Evolutionary conservation across 2,888 invertebrate genomes (phyloP), one percentile per base, ranked within the genome.

Genomic region (Drosophila quinaria): DNA sequence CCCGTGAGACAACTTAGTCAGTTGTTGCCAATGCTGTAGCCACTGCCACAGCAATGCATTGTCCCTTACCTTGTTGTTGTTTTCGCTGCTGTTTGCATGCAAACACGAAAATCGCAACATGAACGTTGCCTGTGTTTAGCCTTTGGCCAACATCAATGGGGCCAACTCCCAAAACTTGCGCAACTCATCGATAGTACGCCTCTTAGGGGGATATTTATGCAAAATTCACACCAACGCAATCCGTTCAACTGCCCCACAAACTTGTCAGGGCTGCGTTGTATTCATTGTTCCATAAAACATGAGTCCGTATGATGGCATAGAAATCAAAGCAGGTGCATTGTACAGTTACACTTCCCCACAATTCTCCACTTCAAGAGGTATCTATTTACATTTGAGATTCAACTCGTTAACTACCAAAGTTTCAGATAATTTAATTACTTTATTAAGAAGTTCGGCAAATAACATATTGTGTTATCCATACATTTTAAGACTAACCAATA

Each of bases 271-370:
- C 33, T 42, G 44, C 52, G 42, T 11, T 70, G 47, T 50, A 51
- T 85, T 88, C 88, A 80, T 85, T 66, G 80, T 51, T 66, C 58
- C 80, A 86, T 88, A 84, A 88, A 80, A 84, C 88, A 88, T 86
- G 80, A 84, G 78, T 44, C 55, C 46, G 73, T 73, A 61, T 46
- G 62, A 65, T 64, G 41, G 37, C 44, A 47, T 15, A 33, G n/a
- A 31, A 22, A 49, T 13, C 8, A 17, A 10, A 15, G 15, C 9
- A 5, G 39, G 9, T n/a, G 8, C 19, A 42, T 11, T 11, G 19
- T 25, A 37, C 52, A 39, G 41, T 50, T 42, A 35, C 33, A 58
- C 52, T 41, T 41, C 9, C 15, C 3, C 10, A 3, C 8, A 4
- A 41, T 11, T 42, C 42, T 41, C 0, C 41, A 41, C 10, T 41